These are phyloP conservation scores for Benitochromis conjunctus DNA, from an alignment of 2,113 vertebrate species.

Conservation along the genomic window DNA sequence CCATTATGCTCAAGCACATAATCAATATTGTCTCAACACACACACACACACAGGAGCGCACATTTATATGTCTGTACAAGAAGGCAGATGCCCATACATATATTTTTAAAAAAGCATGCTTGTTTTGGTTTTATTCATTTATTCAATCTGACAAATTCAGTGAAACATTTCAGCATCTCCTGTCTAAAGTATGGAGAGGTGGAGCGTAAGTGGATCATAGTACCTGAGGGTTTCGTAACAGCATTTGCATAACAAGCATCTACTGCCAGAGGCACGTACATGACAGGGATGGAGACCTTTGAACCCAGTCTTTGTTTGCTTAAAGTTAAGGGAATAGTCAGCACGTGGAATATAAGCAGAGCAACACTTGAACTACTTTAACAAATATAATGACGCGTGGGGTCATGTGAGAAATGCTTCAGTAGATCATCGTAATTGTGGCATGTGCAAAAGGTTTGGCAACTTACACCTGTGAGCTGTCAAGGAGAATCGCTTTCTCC, in stretches of 20 bases:
- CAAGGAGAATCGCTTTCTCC: not conserved
- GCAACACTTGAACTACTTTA: not conserved
- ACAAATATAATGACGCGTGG: not conserved
- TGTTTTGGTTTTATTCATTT: conserved; percentile 8
- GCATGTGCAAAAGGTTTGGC: not conserved
- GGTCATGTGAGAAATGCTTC: not conserved
- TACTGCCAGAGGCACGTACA: not conserved
- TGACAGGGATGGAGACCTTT: not conserved
- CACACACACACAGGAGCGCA: not conserved
- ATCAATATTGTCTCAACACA: not conserved
- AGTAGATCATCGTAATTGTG: not conserved
- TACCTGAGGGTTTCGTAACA: conserved; percentile 3
- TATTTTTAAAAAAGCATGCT: not conserved
- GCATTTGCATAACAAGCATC: conserved; percentile 32
- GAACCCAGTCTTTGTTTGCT: not conserved
- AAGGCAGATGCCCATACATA: not conserved
- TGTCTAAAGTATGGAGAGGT: not conserved
- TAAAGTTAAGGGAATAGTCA: not conserved
- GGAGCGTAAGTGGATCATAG: not conserved
- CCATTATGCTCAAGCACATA: not conserved
- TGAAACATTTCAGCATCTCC: not conserved
- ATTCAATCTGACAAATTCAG: not conserved
- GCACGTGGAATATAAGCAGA: not conserved
- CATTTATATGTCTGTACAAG: not conserved
- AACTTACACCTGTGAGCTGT: not conserved